Conservation (phyloP, 1,140 invertebrate species). For the Gonatopus flavifemur region DNA sequence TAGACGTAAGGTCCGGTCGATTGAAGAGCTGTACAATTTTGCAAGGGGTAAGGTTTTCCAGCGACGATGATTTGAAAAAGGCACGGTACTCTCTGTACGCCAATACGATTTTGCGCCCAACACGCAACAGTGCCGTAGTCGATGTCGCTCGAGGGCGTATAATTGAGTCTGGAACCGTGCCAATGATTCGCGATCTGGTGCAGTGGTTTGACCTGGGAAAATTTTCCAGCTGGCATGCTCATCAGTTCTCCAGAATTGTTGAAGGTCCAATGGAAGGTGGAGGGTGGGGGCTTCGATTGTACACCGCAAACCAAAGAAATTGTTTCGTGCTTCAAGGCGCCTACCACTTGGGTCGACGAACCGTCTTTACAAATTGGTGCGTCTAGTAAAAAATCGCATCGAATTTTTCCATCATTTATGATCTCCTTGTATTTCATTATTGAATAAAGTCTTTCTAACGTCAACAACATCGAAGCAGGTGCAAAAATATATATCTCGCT, state of each 20-base stretch:
- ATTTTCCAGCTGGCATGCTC: constrained; percentile 68
- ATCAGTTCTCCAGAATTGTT: constrained; percentile 83
- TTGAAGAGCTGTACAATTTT: constrained; percentile 76
- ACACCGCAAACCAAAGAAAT: constrained; percentile 80
- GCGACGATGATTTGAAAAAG: constrained; percentile 73
- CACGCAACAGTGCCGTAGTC: constrained; percentile 87
- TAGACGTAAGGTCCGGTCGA: constrained; percentile 46
- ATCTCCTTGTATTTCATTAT: too few relatives aligned
- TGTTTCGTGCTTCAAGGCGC: constrained; percentile 82
- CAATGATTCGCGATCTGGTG: constrained; percentile 58
- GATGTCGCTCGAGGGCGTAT: constrained; percentile 79
- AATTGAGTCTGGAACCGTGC: constrained; percentile 76
- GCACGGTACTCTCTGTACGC: constrained; percentile 78
- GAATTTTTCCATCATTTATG: too few relatives aligned
- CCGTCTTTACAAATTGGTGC: constrained; percentile 76
- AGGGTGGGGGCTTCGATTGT: constrained; percentile 78
- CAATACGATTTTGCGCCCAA: constrained; percentile 78
- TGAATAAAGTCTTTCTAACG: too few relatives aligned
- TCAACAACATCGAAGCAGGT: too few relatives aligned
- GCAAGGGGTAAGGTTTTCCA: constrained; percentile 76
- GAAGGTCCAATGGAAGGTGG: constrained; percentile 84
- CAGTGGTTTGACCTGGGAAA: constrained; percentile 52
- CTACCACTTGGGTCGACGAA: constrained; percentile 73
- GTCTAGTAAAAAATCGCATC: constrained; percentile 61
- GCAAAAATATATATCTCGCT: too few relatives aligned